Conservation (phyloP, 2,888 invertebrate species). For the Hipparchia sbordonii region DNA sequence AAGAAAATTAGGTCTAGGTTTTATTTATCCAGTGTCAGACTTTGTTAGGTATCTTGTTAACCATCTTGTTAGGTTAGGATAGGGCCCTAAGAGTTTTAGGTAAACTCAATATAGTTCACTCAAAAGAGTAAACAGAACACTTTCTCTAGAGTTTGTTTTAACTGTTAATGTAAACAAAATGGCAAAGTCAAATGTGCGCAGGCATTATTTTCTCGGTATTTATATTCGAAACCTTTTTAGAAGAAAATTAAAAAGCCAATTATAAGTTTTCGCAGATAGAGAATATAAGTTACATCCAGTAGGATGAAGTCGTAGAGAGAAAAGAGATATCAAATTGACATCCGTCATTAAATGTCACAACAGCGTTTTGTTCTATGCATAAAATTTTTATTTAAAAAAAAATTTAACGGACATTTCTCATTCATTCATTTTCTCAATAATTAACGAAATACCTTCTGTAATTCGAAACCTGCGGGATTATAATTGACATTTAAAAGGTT, state of each 20-base stretch:
- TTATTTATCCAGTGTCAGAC: constrained; percentile 10
- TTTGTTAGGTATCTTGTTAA: neutral
- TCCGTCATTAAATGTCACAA: too few species aligned
- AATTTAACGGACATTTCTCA: neutral
- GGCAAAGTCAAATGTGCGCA: too few species aligned
- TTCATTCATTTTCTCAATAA: neutral
- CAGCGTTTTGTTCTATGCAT: too few species aligned
- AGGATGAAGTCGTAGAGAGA: too few species aligned
- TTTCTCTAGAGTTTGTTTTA: neutral
- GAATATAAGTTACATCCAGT: too few species aligned
- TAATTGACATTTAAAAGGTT: constrained; percentile 13
- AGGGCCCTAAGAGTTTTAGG: neutral
- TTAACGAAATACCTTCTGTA: neutral
- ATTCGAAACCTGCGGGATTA: constrained; percentile 15
- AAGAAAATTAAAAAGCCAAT: too few species aligned
- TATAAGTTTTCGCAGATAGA: too few species aligned
- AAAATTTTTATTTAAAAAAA: too few species aligned
- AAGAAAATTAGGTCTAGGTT: neutral
- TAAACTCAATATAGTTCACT: neutral
- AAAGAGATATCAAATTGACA: too few species aligned
- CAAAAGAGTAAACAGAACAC: neutral
- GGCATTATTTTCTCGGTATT: too few species aligned
- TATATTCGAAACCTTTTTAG: too few species aligned
- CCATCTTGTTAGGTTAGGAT: neutral
- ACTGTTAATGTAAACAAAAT: neutral